Evolutionary conservation across 2,888 invertebrate genomes (phyloP).

Genomic region (Pheosia gnoma): DNA sequence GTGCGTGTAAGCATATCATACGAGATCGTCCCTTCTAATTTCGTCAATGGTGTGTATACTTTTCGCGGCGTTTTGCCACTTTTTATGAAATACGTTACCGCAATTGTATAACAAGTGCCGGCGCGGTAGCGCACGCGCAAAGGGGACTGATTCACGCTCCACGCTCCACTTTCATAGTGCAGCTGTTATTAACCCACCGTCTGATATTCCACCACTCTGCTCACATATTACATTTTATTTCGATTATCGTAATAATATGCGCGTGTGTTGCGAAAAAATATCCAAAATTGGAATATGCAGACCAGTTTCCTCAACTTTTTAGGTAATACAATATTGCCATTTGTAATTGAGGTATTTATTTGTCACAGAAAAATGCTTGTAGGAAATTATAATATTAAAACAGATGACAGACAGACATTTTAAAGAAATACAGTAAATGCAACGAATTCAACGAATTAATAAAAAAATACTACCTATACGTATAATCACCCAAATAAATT

Average conservation of each 20-base stretch:
- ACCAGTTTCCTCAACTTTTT: neutral
- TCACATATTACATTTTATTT: slow-evolving; percentile 7
- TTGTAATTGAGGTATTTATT: too few species aligned
- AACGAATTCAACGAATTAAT: too few species aligned
- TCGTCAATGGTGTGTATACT: slow-evolving; percentile 37
- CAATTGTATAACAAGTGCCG: slow-evolving; percentile 30
- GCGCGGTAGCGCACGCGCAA: slow-evolving; percentile 1
- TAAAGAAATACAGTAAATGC: too few species aligned
- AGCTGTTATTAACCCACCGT: slow-evolving; percentile 9
- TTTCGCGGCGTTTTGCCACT: slow-evolving; percentile 38
- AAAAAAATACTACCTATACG: too few species aligned
- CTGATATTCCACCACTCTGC: slow-evolving; percentile 15
- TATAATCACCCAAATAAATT: too few species aligned
- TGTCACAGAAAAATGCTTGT: too few species aligned
- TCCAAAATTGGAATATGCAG: neutral
- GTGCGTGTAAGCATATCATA: slow-evolving; percentile 21
- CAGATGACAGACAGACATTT: too few species aligned
- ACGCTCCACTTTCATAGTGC: slow-evolving; percentile 15
- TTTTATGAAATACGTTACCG: slow-evolving; percentile 40
- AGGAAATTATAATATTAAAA: too few species aligned
- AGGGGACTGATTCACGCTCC: slow-evolving; percentile 7
- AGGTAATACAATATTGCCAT: too few species aligned
- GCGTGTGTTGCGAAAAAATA: neutral
- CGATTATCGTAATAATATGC: slow-evolving; percentile 17
- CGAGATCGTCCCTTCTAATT: slow-evolving; percentile 38